Evolutionary conservation across 1,140 invertebrate species (phyloP).

Genomic region (Hirudo medicinalis): DNA sequence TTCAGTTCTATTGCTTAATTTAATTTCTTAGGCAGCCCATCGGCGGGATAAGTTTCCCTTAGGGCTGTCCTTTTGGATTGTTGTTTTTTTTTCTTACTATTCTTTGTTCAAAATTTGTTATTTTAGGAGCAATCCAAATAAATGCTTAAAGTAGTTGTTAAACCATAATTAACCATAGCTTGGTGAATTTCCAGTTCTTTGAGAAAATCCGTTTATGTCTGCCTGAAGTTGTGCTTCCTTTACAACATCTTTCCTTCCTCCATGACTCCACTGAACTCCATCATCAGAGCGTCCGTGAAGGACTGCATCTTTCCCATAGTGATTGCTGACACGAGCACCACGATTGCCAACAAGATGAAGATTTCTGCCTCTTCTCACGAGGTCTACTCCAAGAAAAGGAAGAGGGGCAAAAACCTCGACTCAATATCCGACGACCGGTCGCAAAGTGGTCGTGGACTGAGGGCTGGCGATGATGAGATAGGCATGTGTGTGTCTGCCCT

Average conservation of each 20-base stretch:
- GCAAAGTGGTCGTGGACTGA: background rate
- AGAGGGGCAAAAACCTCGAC: background rate
- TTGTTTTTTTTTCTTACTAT: no score
- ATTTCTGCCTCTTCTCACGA: background rate
- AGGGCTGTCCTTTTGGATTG: no score
- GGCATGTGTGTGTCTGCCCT: background rate
- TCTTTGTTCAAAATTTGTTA: no score
- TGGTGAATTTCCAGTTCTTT: background rate
- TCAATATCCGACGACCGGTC: background rate
- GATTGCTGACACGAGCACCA: background rate
- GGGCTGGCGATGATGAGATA: background rate
- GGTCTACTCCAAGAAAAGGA: background rate
- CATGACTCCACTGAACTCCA: background rate
- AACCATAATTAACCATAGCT: no score
- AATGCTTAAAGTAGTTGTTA: no score
- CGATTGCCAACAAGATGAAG: conserved; percentile 2
- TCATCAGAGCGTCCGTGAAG: background rate
- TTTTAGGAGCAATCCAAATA: no score
- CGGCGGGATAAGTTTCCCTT: no score
- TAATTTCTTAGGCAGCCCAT: no score
- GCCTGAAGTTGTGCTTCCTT: conserved; percentile 4
- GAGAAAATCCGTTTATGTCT: background rate
- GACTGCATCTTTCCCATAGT: background rate
- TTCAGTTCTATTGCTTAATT: no score
- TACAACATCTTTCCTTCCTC: conserved; percentile 2